phyloP scores from a whole-genome alignment of 2,888 invertebrate species.

The Rotaria macrura region DNA sequence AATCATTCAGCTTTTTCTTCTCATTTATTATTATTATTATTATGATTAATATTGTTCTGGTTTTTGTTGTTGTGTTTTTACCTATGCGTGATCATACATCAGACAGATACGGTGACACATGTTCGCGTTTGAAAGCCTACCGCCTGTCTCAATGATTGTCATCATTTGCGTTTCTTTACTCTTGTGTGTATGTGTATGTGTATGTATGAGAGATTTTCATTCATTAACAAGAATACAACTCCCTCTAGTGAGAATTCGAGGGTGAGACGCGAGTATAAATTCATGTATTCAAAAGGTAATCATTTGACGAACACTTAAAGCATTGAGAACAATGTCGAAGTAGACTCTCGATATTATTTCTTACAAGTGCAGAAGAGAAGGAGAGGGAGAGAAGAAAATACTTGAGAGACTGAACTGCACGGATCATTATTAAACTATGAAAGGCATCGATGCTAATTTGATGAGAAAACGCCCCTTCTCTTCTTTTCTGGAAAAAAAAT shows the following conservation, averaged over 20 bases:
- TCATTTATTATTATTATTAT: neutral
- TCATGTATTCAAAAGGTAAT: neutral
- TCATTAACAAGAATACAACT: neutral
- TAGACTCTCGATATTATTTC: neutral
- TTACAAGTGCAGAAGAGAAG: neutral
- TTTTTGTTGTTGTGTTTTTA: too few relatives aligned
- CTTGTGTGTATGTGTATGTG: too few relatives aligned
- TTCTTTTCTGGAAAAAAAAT: neutral
- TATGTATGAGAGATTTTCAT: neutral
- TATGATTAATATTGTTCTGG: neutral
- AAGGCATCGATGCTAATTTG: neutral
- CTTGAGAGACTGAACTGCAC: neutral
- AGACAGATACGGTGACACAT: constrained; percentile 1
- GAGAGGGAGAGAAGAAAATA: neutral
- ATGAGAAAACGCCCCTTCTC: neutral
- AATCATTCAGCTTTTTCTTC: neutral
- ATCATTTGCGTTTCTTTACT: too few relatives aligned
- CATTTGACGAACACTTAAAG: neutral
- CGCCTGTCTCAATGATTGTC: neutral
- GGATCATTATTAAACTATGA: neutral
- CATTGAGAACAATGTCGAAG: neutral
- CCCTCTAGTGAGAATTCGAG: neutral
- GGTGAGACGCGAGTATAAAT: neutral
- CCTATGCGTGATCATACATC: neutral
- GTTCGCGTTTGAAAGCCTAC: neutral